A percentile compares a stretch with the other conserved stretches of the same genome.
phyloP scores from a whole-genome alignment of 2,888 invertebrate species.

The Sturmia bella region DNA sequence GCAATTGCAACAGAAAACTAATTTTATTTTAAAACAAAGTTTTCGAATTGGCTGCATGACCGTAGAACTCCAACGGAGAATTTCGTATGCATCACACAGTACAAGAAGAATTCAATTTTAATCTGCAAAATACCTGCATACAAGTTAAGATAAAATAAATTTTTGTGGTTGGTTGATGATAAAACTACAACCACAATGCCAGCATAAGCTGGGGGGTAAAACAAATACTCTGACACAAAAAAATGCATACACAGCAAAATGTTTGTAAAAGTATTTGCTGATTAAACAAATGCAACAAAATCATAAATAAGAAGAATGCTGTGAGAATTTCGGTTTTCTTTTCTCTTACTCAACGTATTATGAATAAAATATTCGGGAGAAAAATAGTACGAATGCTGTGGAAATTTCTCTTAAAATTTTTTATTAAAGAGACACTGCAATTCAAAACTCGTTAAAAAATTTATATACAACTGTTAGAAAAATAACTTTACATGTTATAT shows the following conservation, averaged over 20 bases:
- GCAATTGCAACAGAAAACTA: too few relatives aligned
- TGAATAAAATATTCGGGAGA: too few relatives aligned
- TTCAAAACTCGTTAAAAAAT: too few relatives aligned
- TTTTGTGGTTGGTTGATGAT: conserved; percentile 30
- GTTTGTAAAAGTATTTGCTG: neutral
- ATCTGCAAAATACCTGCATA: conserved; percentile 40
- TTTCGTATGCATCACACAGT: neutral
- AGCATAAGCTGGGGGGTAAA: neutral
- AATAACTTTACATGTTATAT: too few relatives aligned
- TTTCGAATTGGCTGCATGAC: neutral
- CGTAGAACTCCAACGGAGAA: neutral
- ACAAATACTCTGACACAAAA: neutral
- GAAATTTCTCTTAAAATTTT: too few relatives aligned
- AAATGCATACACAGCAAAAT: neutral
- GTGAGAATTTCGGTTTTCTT: too few relatives aligned
- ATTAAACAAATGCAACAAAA: too few relatives aligned
- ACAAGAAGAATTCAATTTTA: conserved; percentile 29
- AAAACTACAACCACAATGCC: conserved; percentile 24
- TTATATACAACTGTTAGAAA: too few relatives aligned
- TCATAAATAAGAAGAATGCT: too few relatives aligned
- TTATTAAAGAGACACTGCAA: too few relatives aligned
- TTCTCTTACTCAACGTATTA: too few relatives aligned
- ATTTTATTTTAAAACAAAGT: neutral
- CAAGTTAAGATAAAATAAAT: conserved; percentile 30
- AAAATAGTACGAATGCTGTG: too few relatives aligned